A percentile compares a stretch with the other conserved stretches of the same genome.
Conservation (phyloP, 2,113 vertebrate species). For the Sinocyclocheilus rhinocerous region DNA sequence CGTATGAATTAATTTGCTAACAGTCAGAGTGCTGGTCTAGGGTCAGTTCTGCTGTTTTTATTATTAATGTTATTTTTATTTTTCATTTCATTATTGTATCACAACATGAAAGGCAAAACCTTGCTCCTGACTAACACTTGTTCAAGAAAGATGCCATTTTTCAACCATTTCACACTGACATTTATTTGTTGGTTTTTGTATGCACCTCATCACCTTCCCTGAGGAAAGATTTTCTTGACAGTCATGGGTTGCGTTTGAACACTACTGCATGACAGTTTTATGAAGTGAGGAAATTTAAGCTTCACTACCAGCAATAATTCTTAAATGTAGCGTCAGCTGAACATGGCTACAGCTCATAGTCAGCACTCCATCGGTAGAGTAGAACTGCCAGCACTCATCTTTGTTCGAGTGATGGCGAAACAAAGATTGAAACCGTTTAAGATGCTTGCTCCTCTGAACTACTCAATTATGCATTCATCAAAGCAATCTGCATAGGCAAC, state of each 20-base stretch:
- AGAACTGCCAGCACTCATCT: neutral
- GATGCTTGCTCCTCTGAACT: constrained; percentile 9
- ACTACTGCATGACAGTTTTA: constrained; percentile 4
- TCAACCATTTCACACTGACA: neutral
- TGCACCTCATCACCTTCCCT: neutral
- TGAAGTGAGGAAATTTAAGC: neutral
- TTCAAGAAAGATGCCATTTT: neutral
- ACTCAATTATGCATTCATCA: constrained; percentile 54
- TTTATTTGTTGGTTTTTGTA: neutral
- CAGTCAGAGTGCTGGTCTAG: neutral
- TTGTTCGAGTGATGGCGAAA: neutral
- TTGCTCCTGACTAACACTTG: neutral
- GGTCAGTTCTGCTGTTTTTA: neutral
- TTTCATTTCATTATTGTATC: neutral
- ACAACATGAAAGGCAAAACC: neutral
- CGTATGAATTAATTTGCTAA: neutral
- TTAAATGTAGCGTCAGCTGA: neutral
- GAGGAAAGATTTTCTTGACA: neutral
- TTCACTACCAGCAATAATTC: neutral
- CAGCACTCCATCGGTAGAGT: neutral
- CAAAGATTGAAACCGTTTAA: constrained; percentile 26
- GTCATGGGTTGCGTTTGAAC: constrained; percentile 19
- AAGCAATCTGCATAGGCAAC: constrained; percentile 38
- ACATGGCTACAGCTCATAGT: neutral
- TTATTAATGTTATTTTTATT: neutral